Base-by-base conservation (phyloP, 2,888 invertebrate species). In the Fragum fragum region DNA sequence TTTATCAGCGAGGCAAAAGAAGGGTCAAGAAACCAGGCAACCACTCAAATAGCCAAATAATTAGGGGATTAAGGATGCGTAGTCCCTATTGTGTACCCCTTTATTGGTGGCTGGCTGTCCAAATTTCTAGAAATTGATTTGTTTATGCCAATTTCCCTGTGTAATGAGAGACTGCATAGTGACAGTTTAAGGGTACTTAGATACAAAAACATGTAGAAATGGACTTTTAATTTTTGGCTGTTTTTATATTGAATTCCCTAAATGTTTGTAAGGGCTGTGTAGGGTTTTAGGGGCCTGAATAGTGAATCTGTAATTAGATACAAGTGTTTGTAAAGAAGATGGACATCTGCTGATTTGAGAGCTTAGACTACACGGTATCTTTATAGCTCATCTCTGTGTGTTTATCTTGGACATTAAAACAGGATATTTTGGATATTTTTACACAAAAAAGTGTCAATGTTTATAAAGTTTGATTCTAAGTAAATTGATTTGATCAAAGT, bases 121-220 rank as follows among this genome's bases (percentile, higher is more conserved):
- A 80, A 80, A 83, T 79, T 78, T 83, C 76, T 74, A 76, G 79
- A 83, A 83, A 83, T 83, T 80, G 83, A 83, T 80, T 76, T 83
- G 83, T 83, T 80, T 83, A 83, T 83, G 83, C 75, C 73, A 75
- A 76, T 72, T 70, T 78, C 75, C 72, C 26, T 83, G 83, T 83
- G 77, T 77, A 81, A 73, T 76, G 23, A 70, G 57, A 55, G 36
- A 23, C 39, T 70, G 57, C 69, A 59, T 81, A 73, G 73, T 70
- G 76, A 81, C 77, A 77, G 61, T 63, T 63, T 47, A 32, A 63
- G 63, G 32, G 63, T 63, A 63, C 63, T 63, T 63, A 63, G 63
- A 7, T 36, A 63, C 63, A 23, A 63, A 32, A 63, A 63, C 28
- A 28, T 63, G 63, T 63, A 32, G 47, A 63, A 63, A 63, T 23